Conservation (phyloP, 2,113 vertebrate species). For the Craseonycteris thonglongyai region DNA sequence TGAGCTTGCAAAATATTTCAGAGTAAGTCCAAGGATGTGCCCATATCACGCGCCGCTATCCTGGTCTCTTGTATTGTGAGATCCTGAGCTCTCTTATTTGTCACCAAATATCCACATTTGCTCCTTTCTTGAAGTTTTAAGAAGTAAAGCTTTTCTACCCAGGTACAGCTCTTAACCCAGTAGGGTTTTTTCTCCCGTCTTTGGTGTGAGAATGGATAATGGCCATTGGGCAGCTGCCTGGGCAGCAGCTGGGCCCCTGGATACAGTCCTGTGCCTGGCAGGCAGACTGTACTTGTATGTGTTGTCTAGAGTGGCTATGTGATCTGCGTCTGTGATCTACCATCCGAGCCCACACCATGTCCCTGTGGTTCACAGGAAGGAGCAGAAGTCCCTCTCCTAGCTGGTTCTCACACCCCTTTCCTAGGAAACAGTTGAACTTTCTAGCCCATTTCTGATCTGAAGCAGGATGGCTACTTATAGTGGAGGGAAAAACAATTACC, state of each 20-base stretch:
- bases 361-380: neutral
- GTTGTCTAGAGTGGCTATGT: slow-evolving; percentile 45
- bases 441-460: neutral
- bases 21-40: neutral
- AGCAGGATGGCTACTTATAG: neutral
- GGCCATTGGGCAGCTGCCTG: neutral
- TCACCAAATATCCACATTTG: slow-evolving; percentile 11
- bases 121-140: slow-evolving; percentile 19
- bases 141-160: neutral
- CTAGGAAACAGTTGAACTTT: neutral
- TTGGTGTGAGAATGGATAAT: neutral
- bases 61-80: slow-evolving; percentile 5
- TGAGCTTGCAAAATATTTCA: neutral
- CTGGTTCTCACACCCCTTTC: neutral
- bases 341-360: slow-evolving; percentile 15
- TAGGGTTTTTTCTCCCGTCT: neutral
- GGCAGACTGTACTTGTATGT: slow-evolving; percentile 49
- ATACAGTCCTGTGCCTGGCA: neutral
- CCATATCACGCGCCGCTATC: neutral
- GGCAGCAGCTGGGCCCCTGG: neutral
- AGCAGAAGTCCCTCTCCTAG: neutral
- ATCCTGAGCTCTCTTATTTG: slow-evolving; percentile 25
- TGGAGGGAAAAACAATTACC: neutral
- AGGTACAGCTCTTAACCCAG: slow-evolving; percentile 22
- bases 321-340: slow-evolving; percentile 29